phyloP scores from a whole-genome alignment of 2,888 invertebrate species.

The Lepidochitona cinerea region DNA sequence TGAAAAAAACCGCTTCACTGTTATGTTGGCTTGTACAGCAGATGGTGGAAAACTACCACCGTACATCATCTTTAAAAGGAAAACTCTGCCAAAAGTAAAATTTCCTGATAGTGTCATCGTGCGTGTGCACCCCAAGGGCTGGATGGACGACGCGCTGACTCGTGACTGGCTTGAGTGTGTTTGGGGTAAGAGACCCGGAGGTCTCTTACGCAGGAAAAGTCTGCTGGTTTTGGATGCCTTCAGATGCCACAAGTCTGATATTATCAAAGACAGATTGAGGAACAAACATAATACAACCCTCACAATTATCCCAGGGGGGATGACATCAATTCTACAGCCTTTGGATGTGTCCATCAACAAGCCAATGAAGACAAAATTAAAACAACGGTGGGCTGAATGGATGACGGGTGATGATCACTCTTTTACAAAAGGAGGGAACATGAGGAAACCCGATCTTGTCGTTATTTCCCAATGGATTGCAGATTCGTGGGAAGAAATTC shows the following conservation, averaged over 20 bases:
- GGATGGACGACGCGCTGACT: background rate
- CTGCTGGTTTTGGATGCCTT: background rate
- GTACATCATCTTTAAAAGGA: conserved; percentile 18
- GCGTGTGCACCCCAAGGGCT: background rate
- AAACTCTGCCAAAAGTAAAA: conserved; percentile 2
- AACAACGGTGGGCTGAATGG: no score
- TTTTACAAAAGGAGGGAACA: no score
- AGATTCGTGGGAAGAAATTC: conserved; percentile 19
- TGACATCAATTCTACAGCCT: conserved; percentile 17
- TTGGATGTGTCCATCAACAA: conserved; percentile 15
- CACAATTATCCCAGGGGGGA: conserved; percentile 7
- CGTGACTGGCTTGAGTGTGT: background rate
- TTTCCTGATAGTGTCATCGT: background rate
- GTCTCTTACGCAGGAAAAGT: background rate
- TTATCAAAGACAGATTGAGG: background rate
- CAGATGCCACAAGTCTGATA: background rate
- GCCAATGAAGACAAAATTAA: no score
- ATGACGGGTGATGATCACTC: no score
- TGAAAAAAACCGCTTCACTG: conserved; percentile 19
- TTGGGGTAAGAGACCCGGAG: background rate
- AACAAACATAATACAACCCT: background rate
- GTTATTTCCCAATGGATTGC: conserved; percentile 21
- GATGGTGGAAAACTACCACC: conserved; percentile 24
- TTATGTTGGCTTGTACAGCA: conserved; percentile 13
- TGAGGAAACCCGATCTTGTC: no score